Conservation (phyloP, 1,140 invertebrate genomes). For the Trialeurodes vaporariorum region DNA sequence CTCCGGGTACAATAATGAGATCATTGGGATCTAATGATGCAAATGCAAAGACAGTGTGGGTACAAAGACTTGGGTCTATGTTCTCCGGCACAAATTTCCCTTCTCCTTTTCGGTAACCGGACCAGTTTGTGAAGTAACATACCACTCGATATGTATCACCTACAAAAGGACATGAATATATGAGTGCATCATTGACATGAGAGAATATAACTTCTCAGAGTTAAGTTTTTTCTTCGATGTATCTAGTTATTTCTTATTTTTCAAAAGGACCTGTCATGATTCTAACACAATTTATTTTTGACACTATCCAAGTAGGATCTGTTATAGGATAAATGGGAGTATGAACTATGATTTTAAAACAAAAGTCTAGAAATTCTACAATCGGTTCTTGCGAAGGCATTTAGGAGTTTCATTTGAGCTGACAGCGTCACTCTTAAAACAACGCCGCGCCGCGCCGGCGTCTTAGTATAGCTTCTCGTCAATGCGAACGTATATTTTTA, state of each 20-base stretch:
- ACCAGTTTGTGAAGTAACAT: conserved; percentile 68
- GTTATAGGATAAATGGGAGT: neutral
- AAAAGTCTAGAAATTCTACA: no score
- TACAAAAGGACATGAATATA: neutral
- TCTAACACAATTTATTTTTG: no score
- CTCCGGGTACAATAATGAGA: conserved; percentile 45
- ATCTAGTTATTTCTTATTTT: no score
- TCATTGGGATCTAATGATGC: conserved; percentile 45
- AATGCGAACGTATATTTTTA: no score
- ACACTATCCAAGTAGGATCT: no score
- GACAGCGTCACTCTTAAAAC: no score
- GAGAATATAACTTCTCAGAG: neutral
- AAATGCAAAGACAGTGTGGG: conserved; percentile 63
- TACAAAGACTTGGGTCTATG: conserved; percentile 52
- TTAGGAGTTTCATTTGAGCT: no score
- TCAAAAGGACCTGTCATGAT: no score
- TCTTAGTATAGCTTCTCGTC: no score
- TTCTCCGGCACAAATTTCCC: conserved; percentile 52
- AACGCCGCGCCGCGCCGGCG: no score
- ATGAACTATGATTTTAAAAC: neutral
- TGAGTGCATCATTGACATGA: neutral
- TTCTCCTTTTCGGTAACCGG: conserved; percentile 51
- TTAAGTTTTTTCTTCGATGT: neutral
- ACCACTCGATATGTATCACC: conserved; percentile 41
- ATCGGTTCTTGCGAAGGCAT: no score